Base-by-base conservation (phyloP, 2,888 invertebrate species). In the Erynnis tages region DNA sequence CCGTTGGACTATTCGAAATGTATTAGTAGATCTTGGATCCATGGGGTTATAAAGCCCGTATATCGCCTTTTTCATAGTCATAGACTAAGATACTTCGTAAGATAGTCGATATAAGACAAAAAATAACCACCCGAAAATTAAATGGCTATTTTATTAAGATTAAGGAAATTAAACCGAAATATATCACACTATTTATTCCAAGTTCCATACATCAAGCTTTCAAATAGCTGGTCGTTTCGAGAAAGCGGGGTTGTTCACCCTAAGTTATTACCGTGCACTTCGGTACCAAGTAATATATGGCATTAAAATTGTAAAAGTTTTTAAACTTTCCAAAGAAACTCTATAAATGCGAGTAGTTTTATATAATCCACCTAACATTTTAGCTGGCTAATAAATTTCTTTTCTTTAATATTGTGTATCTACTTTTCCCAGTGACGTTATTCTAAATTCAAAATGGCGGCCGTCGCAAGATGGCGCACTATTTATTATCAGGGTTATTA, bases 201-300 rank as follows among this genome's bases (percentile, higher is more conserved):
- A 34, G 16, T 34, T 34, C 34, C 14, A 34, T 30, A 34, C 16
- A 32, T 34, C 34, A 17, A 17, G 16, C 34, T 17, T 34, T 16
- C 7, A n/a, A 34, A 34, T 34, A 34, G 16, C 14, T 34, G 16
- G 16, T 16, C 14, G 34, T 34, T 34, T 17, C 30, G 16, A 21
- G 37, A 37, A 37, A 11, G 37, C 17, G 21, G 11, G 21, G 19
- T 17, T 17, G 16, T 34, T 16, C 34, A 37, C 19, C n/a, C 19
- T 37, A 21, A 37, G 5, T 34, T 34, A 34, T 34, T 34, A 16
- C 37, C n/a, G 17, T 37, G 37, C 37, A 19, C 1, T 37, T 32
- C 21, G 37, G 10, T 37, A 37, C 17, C 37, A 34, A 34, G 34
- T 14, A 13, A 30, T 34, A 40, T 40, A 16, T 25, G n/a, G 27